Evolutionary conservation across 2,113 vertebrate genomes (phyloP).

Genomic region (Chaetorhynchus papuensis): DNA sequence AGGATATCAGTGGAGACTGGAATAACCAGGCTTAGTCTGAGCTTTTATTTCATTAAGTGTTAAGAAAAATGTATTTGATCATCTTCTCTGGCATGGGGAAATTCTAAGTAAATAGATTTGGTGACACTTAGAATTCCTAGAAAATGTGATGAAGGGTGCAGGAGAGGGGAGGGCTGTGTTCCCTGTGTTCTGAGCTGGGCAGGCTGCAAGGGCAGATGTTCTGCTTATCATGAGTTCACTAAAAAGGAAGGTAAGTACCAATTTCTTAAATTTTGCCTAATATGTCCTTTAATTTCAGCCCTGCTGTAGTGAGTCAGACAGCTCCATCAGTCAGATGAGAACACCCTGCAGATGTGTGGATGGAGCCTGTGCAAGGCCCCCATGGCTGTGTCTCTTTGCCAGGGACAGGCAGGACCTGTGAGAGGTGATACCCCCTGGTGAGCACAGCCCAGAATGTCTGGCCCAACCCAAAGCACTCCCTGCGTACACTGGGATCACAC

Average conservation of each 20-base stretch:
- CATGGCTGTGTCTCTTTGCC: rapidly evolving
- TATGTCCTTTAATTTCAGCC: not conserved
- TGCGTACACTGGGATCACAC: rapidly evolving
- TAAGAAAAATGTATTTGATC: not conserved
- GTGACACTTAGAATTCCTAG: not conserved
- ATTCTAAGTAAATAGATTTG: not conserved
- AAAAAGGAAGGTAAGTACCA: not conserved
- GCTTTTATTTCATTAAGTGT: not conserved
- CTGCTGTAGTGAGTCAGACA: not conserved
- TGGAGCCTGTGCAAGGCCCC: not conserved
- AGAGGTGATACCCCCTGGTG: not conserved
- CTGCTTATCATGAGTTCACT: not conserved
- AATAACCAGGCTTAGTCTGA: not conserved
- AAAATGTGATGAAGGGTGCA: not conserved
- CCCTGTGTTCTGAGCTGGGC: not conserved
- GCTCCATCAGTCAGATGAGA: rapidly evolving
- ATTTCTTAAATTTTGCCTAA: not conserved
- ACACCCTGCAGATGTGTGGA: not conserved
- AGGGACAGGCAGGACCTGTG: not conserved
- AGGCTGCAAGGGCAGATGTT: not conserved
- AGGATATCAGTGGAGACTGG: not conserved
- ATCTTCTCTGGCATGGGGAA: not conserved
- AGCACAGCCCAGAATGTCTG: not conserved
- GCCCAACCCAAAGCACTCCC: not conserved
- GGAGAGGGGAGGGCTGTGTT: not conserved